Percentiles rank a stretch among this genome's conserved stretches.
phyloP scores from a whole-genome alignment of 2,888 invertebrate species.

The Eupithecia centaureata region DNA sequence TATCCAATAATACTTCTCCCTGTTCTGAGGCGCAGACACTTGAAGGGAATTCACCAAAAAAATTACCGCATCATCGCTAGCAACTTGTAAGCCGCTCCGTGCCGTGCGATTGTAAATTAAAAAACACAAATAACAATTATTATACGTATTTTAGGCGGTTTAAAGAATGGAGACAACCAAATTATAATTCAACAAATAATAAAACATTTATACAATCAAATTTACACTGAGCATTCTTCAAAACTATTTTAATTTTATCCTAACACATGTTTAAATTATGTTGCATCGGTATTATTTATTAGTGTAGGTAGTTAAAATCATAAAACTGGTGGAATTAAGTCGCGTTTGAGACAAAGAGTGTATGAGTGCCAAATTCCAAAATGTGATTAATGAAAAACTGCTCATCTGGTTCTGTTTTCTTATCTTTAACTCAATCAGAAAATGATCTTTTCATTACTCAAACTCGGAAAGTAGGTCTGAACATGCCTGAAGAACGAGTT shows the following conservation, averaged over 20 bases:
- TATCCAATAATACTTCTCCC: not conserved
- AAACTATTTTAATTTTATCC: not conserved
- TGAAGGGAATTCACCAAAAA: not conserved
- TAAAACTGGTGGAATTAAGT: too few species aligned
- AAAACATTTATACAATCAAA: not conserved
- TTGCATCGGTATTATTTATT: too few species aligned
- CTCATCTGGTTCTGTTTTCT: too few species aligned
- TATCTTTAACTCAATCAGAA: too few species aligned
- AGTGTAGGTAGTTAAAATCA: too few species aligned
- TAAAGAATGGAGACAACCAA: not conserved
- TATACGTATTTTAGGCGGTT: not conserved
- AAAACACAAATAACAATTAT: not conserved
- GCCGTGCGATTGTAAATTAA: not conserved
- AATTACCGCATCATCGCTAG: not conserved
- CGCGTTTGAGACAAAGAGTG: too few species aligned
- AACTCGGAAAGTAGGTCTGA: too few species aligned
- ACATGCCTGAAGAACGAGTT: too few species aligned
- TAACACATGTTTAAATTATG: not conserved
- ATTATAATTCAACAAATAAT: too few species aligned
- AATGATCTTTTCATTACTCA: too few species aligned
- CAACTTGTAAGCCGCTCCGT: not conserved
- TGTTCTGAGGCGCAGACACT: not conserved
- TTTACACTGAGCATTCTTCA: not conserved
- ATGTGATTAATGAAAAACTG: too few species aligned
- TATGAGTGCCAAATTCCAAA: too few species aligned